Percentiles rank a stretch among this genome's conserved stretches.
Evolutionary conservation across 2,888 invertebrate species (phyloP).

Genomic region (Baccha elongata): DNA sequence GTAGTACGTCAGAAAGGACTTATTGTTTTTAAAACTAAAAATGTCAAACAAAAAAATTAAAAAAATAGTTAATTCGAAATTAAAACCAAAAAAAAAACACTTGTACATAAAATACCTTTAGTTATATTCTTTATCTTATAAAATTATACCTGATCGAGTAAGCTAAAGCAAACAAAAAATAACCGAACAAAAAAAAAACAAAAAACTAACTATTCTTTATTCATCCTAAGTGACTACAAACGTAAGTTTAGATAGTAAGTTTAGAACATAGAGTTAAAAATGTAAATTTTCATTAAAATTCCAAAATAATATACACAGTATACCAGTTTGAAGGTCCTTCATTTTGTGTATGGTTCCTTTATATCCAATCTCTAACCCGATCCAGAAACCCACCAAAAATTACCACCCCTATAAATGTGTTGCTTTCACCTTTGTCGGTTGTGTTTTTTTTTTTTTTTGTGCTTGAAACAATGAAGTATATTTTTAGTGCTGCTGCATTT

Average conservation of each 20-base stretch:
- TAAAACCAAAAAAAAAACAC: slow-evolving; percentile 21
- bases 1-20: slow-evolving; percentile 74
- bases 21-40: slow-evolving; percentile 71
- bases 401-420: background rate
- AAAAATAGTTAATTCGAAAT: background rate
- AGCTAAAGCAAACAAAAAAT: slow-evolving; percentile 17
- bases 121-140: slow-evolving; percentile 24
- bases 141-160: slow-evolving; percentile 50
- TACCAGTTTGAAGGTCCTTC: too few relatives aligned
- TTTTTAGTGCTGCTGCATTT: slow-evolving; percentile 4
- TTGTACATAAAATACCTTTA: slow-evolving; percentile 49
- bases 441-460: slow-evolving; percentile 35
- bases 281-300: slow-evolving; percentile 58
- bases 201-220: slow-evolving; percentile 28
- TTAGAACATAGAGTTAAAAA: too few relatives aligned
- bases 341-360: slow-evolving; percentile 58
- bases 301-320: slow-evolving; percentile 46
- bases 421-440: too few relatives aligned
- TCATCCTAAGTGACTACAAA: slow-evolving; percentile 55
- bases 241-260: slow-evolving; percentile 65
- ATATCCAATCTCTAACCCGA: background rate
- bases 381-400: background rate
- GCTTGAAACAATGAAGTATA: slow-evolving; percentile 30
- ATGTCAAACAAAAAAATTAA: slow-evolving; percentile 9
- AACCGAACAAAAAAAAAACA: slow-evolving; percentile 10